Base-by-base conservation (phyloP, 2,888 invertebrate species). In the Cacoxenus indagator region DNA sequence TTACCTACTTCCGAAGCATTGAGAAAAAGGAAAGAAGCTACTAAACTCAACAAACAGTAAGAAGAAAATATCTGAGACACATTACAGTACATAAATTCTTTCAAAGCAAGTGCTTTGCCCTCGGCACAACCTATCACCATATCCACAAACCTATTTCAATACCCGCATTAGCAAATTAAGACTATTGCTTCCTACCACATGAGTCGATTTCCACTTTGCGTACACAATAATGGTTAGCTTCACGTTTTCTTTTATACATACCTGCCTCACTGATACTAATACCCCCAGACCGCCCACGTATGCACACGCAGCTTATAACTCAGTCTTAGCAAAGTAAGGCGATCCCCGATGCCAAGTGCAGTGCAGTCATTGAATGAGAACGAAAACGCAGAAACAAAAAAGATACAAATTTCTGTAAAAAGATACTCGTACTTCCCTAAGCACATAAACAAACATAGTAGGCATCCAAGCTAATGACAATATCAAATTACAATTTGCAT, bases 331-430 rank as follows among this genome's bases (percentile, higher is more conserved):
- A 46, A 37, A 65, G 78, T 73, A 80, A 80, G 74, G 81, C 81
- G 83, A 83, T 80, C 81, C 83, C 71, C 69, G 73, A 76, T 76
- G 83, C 81, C 80, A 80, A 80, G 80, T 80, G 80, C 83, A 80
- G 77, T 68, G 72, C 73, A 62, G 22, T 62, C 61, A 62, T 43
- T 43, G 61, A 62, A 62, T 62, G n/a, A 62, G 61, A 43, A 62
- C 61, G 51, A 51, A 51, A 37, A 37, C 9, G 17, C 19, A 64
- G 37, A 37, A n/a, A 26, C 43, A 55, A 19, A 22, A 54, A 22
- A 24, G 19, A 51, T 26, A 31, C 5, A 19, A 54, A 31, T 9
- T 8, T 65, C 22, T 48, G 64, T 17, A 64, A 48, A 24, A 31
- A 59, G 59, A 59, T 59, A 59, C n/a, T n/a, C n/a, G n/a, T n/a